Evolutionary conservation across 2,797 vertebrate species (phyloP), one percentile per base, ranked within the genome.

Genomic region (Hafferia zeledoni): DNA sequence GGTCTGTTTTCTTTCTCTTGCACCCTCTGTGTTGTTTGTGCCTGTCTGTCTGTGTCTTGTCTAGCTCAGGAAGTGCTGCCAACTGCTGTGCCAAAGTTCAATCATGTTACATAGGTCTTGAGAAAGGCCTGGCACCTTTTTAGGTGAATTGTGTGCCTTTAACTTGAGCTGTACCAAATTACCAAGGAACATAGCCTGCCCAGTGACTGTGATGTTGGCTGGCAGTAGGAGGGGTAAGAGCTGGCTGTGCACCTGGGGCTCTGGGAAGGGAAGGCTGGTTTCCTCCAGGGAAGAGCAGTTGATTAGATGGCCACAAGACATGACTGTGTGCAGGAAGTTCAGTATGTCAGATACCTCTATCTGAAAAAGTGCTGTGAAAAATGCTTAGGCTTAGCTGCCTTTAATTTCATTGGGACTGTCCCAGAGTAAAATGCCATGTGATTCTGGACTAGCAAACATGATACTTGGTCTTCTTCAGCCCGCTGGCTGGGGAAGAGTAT

Each of bases 1-100:
- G 94, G 89, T 90, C 94, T 92, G 55, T 93, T 89, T 87, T 91
- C 94, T 65, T 90, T 81, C 92, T 90, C 80, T 87, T 92, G 84
- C 72, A 68, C 69, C 72, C 53, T 84, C 43, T 83, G 14, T 87
- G 80, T 92, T 83, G 70, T 89, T 89, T 52, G 13, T 95, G 74
- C 78, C 64, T 83, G 75, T 91, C 71, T 79, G 65, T 92, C 82
- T 87, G 80, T 78, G 49, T 81, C 63, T 81, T 60, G 61, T 91
- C 6, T 13, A 81, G 94, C 64, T 92, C 74, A 94, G 88, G 87
- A 93, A 90, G 50, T 7, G 17, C 77, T 90, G 69, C 76, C 85
- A 77, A 61, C 44, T 83, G 70, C 67, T 83, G n/a, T 94, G 83
- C 67, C 84, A 79, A 94, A 89, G 78, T 30, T 53, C 31, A 74